Base-by-base conservation (phyloP, 2,888 invertebrate genomes). In the Thereva nobilitata region DNA sequence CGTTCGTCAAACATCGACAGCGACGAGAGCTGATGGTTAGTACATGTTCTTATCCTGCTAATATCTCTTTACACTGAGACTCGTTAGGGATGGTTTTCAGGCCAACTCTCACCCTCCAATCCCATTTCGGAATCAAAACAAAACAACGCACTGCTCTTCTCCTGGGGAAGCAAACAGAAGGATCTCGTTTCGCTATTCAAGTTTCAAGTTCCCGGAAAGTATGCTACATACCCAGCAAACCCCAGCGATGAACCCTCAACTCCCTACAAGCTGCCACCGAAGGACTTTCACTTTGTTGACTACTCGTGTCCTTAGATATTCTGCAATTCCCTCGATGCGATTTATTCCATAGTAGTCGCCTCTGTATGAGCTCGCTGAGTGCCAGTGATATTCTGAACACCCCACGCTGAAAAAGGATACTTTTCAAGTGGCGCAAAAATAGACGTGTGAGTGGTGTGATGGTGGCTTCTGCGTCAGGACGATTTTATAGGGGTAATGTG, bases 111-210 rank as follows among this genome's bases (percentile, higher is more conserved):
- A 47, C 61, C 50, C 61, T 50, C 45, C 61, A 47, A 23, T 61
- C 41, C 34, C n/a, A 53, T 47, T 47, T 55, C 49, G 38, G 40
- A 55, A 65, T 55, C 49, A 65, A 54, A 65, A 65, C 65, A 65
- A 44, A 54, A 54, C 54, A 50, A 49, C 40, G 37, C 45, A 35
- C 45, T 23, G 23, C 54, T 37, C 53, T 64, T 59, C 38, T 59
- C 44, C 61, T 45, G 42, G 35, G 52, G 40, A 63, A 63, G 50
- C 56, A 65, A 65, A 65, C 55, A 65, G 54, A 65, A 65, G 49
- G 65, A 65, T 65, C 65, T 54, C 55, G 55, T 65, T 65, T 65
- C 65, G 54, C 53, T 55, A 65, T 65, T 41, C 64, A 55, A 65
- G 65, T 65, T 56, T 65, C 55, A 55, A 65, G 65, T 65, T 65